phyloP scores from a whole-genome alignment of 2,888 invertebrate species.

The Diaperis boleti region DNA sequence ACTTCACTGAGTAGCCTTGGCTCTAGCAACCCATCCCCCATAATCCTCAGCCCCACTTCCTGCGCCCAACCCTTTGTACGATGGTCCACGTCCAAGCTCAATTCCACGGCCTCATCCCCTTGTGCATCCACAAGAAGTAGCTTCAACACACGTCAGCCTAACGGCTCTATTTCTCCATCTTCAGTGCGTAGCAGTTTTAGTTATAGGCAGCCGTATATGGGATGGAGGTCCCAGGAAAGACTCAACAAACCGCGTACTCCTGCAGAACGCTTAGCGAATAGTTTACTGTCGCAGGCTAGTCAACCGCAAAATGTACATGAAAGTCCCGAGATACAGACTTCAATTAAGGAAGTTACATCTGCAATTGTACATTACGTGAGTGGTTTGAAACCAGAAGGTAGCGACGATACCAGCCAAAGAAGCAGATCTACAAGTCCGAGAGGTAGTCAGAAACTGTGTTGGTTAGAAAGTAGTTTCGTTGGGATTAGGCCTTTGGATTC shows the following conservation, averaged over 20 bases:
- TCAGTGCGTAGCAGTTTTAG: conserved; percentile 82
- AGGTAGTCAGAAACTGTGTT: conserved; percentile 81
- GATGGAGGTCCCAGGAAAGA: conserved; percentile 89
- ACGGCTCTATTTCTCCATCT: conserved; percentile 74
- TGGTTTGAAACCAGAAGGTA: conserved; percentile 72
- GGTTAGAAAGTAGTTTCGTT: conserved; percentile 94
- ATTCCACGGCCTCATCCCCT: conserved; percentile 80
- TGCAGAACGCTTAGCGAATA: conserved; percentile 83
- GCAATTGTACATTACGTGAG: conserved; percentile 93
- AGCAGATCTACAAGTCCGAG: conserved; percentile 66
- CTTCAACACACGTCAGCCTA: conserved; percentile 72
- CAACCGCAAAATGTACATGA: conserved; percentile 56
- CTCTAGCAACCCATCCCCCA: conserved; percentile 61
- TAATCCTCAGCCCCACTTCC: conserved; percentile 63
- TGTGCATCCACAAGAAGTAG: conserved; percentile 81
- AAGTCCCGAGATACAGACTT: conserved; percentile 80
- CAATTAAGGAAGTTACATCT: conserved; percentile 92
- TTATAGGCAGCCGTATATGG: conserved; percentile 89
- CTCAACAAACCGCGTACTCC: conserved; percentile 85
- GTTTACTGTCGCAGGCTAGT: conserved; percentile 69
- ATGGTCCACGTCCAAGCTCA: conserved; percentile 82
- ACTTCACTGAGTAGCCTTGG: conserved; percentile 86
- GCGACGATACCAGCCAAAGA: conserved; percentile 55
- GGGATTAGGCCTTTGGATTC: conserved; percentile 88
- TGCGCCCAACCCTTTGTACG: conserved; percentile 69